Evolutionary conservation across 2,797 vertebrate species (phyloP).

Genomic region (Sebastes umbrosus): DNA sequence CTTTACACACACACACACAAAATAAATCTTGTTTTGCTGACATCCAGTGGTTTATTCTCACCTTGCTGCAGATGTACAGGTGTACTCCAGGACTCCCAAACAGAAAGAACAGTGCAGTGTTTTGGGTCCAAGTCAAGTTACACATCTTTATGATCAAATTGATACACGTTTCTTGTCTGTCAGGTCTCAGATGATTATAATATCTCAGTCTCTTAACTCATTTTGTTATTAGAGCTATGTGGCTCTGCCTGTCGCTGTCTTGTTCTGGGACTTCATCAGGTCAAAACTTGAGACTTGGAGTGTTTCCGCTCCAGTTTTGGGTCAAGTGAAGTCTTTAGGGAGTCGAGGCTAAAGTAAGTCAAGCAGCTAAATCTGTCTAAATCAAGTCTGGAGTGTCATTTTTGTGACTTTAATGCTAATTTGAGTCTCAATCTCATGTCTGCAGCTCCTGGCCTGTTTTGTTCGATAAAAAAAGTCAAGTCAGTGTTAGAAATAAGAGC

Average conservation of each 20-base stretch:
- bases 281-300: background rate
- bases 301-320: background rate
- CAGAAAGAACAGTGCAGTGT: background rate
- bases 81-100: background rate
- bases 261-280: background rate
- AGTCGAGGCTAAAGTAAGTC: background rate
- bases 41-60: background rate
- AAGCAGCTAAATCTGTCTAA: background rate
- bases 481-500: background rate
- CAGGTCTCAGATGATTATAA: background rate
- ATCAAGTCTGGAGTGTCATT: background rate
- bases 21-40: background rate
- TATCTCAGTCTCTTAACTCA: fast-evolving
- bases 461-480: background rate
- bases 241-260: background rate
- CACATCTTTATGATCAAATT: background rate
- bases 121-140: background rate
- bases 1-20: background rate
- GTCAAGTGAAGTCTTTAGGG: background rate
- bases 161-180: too few relatives aligned
- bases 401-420: background rate
- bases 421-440: background rate
- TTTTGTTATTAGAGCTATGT: background rate
- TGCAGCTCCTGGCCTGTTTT: background rate
- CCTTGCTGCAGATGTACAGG: background rate